Evolutionary conservation across 2,113 vertebrate species (phyloP).

Genomic region (Protobothrops flavoviridis): DNA sequence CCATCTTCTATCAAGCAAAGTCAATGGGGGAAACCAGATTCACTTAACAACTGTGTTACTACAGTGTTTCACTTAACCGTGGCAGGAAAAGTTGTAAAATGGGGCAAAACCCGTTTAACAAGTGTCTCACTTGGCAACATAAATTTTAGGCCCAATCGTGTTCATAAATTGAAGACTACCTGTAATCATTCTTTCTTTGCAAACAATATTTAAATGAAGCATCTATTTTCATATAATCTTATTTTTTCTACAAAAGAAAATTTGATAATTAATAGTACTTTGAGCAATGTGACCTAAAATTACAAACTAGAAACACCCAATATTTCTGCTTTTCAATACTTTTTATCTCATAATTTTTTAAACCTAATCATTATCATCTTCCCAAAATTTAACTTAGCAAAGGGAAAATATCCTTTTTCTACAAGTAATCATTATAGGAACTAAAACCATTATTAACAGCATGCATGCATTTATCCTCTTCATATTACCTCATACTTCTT

Average conservation of each 20-base stretch:
- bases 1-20: too few species aligned
- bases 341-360: background rate
- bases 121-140: too few species aligned
- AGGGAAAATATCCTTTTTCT: background rate
- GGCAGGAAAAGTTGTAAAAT: too few species aligned
- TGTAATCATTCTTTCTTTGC: background rate
- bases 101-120: too few species aligned
- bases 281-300: background rate
- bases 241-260: background rate
- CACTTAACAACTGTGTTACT: too few species aligned
- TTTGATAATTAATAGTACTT: background rate
- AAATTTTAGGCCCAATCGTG: too few species aligned
- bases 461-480: background rate
- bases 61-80: too few species aligned
- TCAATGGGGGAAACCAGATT: too few species aligned
- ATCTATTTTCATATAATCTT: background rate
- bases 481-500: background rate
- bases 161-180: too few species aligned
- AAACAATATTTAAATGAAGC: background rate
- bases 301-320: background rate
- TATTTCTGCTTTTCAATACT: background rate
- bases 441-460: background rate
- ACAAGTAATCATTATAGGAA: background rate
- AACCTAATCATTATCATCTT: background rate
- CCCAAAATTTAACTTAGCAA: background rate